Evolutionary conservation across 1,140 invertebrate genomes (phyloP).

Genomic region (Pseudomyrmex cubaensis): DNA sequence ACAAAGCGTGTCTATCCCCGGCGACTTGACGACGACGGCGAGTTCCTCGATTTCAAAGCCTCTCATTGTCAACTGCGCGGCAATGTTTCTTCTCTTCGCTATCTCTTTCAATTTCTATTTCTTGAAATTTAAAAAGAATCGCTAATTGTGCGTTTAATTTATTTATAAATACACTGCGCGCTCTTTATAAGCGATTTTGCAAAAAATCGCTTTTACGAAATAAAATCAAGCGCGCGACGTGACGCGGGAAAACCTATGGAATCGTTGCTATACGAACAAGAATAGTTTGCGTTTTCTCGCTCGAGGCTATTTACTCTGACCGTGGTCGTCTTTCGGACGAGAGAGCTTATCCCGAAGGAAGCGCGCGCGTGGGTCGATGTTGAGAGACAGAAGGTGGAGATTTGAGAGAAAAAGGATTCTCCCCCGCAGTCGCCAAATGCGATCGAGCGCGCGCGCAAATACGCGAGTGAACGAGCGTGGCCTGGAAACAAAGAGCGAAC

Average conservation of each 20-base stretch:
- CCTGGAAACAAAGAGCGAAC: conserved; percentile 66
- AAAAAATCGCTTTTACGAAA: no score
- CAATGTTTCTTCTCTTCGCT: neutral
- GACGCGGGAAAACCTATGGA: no score
- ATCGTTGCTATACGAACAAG: no score
- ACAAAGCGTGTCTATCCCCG: conserved; percentile 71
- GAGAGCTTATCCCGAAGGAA: neutral
- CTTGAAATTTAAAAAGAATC: neutral
- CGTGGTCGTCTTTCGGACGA: no score
- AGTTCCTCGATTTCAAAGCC: conserved; percentile 55
- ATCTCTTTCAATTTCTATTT: conserved; percentile 6
- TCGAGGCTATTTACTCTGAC: no score
- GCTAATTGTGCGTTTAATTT: no score
- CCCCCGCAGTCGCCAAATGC: conserved; percentile 14
- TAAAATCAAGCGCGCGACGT: no score
- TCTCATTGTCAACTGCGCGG: conserved; percentile 29
- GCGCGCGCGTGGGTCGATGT: conserved; percentile 1
- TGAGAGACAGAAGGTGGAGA: conserved; percentile 3
- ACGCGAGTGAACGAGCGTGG: conserved; percentile 47
- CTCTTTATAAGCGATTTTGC: no score
- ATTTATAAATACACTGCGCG: no score
- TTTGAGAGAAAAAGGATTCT: conserved; percentile 10
- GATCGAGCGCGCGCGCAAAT: conserved; percentile 69
- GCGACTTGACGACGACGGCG: conserved; percentile 33
- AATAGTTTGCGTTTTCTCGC: no score